Percentiles rank a stretch among this genome's conserved stretches.
Evolutionary conservation across 2,888 invertebrate genomes (phyloP).

Genomic region (Nemotelus pantherinus): DNA sequence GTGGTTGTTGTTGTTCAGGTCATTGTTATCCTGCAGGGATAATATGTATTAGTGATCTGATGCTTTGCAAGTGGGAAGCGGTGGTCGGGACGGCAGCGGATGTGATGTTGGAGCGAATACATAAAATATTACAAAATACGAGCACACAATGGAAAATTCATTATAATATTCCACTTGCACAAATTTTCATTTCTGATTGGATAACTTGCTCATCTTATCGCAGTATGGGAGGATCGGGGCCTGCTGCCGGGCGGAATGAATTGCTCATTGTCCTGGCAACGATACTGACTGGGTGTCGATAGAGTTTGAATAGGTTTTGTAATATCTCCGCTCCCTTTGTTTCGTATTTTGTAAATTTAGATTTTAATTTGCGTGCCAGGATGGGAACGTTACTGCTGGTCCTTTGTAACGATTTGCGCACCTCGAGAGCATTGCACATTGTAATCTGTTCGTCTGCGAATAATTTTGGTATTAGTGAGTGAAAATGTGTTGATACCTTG

Average conservation of each 20-base stretch:
- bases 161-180: conserved; percentile 53
- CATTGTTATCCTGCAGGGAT: conserved; percentile 29
- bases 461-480: neutral
- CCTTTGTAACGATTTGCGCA: conserved; percentile 48
- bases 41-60: conserved; percentile 42
- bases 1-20: conserved; percentile 8
- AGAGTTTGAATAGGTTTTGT: conserved; percentile 18
- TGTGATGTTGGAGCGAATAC: conserved; percentile 33
- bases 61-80: conserved; percentile 20
- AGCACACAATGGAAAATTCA: conserved; percentile 51
- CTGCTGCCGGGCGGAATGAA: neutral
- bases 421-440: conserved; percentile 46
- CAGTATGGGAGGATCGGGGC: conserved; percentile 14
- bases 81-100: neutral
- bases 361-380: conserved; percentile 1
- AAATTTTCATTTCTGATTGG: conserved; percentile 52
- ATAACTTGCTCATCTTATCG: conserved; percentile 51
- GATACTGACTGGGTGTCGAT: conserved; percentile 11
- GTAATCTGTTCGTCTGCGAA: conserved; percentile 26
- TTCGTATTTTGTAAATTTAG: neutral
- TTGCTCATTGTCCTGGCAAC: neutral
- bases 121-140: conserved; percentile 46
- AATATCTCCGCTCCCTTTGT: neutral
- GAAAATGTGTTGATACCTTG: no score
- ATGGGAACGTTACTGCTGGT: neutral